Conservation (phyloP, 1,140 invertebrate genomes). For the Mizuhopecten yessoensis region DNA sequence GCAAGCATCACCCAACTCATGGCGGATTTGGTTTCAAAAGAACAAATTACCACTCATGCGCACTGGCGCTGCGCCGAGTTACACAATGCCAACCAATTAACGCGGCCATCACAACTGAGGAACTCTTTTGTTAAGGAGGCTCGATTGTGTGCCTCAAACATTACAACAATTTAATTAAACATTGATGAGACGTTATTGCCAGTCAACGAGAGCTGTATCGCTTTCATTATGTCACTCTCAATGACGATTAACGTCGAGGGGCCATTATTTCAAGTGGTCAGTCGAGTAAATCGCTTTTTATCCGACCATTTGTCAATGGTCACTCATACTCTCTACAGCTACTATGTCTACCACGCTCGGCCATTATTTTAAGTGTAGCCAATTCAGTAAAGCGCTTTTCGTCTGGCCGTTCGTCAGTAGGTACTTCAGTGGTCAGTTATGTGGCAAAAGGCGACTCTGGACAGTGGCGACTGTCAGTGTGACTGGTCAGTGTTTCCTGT, state of each 20-base stretch:
- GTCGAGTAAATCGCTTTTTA: conserved; percentile 18
- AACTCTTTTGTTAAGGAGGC: conserved; percentile 9
- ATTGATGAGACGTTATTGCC: conserved; percentile 21
- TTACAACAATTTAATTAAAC: conserved; percentile 40
- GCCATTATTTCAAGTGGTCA: conserved; percentile 24
- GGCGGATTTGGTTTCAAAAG: conserved; percentile 26
- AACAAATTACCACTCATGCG: conserved; percentile 33
- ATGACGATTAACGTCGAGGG: background rate
- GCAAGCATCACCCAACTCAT: background rate
- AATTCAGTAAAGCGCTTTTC: conserved; percentile 6
- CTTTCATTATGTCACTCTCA: conserved; percentile 30
- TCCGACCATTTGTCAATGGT: background rate
- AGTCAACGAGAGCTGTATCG: conserved; percentile 23
- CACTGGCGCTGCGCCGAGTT: conserved; percentile 29
- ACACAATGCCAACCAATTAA: conserved; percentile 19
- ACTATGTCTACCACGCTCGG: background rate
- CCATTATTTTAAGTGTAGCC: conserved; percentile 9
- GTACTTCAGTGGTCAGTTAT: background rate
- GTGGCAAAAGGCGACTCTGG: background rate
- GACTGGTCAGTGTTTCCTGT: background rate
- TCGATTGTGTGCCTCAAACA: conserved; percentile 30
- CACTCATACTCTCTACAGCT: background rate
- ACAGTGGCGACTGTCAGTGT: background rate
- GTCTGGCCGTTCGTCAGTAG: background rate
- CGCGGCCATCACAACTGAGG: background rate